Conservation (phyloP, 2,888 invertebrate genomes). For the Sympetrum striolatum region DNA sequence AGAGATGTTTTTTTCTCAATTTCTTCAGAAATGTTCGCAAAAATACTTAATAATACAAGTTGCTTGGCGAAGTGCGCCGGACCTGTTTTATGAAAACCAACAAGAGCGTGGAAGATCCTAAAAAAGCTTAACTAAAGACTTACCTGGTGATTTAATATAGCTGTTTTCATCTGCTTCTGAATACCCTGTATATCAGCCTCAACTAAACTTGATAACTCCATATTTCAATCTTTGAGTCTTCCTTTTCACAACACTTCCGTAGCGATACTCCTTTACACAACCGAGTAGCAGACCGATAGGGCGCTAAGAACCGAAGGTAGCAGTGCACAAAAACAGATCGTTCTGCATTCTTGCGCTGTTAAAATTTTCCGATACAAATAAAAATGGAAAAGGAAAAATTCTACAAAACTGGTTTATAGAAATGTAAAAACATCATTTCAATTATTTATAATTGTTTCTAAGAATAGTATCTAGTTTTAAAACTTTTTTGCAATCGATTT, state of each 20-base stretch:
- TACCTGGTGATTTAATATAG: slow-evolving; percentile 61
- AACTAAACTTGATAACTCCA: slow-evolving; percentile 58
- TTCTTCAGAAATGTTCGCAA: background rate
- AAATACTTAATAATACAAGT: background rate
- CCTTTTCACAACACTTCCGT: slow-evolving; percentile 44
- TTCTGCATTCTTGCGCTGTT: slow-evolving; percentile 41
- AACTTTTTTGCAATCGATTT: slow-evolving; percentile 30
- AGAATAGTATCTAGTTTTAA: background rate
- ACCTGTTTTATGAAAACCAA: slow-evolving; percentile 36
- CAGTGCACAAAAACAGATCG: slow-evolving; percentile 44
- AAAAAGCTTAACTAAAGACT: slow-evolving; percentile 52
- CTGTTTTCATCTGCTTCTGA: slow-evolving; percentile 58
- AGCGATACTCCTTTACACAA: slow-evolving; percentile 14
- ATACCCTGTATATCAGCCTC: slow-evolving; percentile 57
- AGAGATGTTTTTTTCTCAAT: background rate
- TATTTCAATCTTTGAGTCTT: slow-evolving; percentile 40
- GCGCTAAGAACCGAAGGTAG: slow-evolving; percentile 41
- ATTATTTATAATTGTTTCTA: background rate
- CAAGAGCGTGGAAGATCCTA: slow-evolving; percentile 4
- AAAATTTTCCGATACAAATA: background rate
- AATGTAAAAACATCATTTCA: background rate
- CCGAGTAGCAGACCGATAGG: slow-evolving; percentile 22
- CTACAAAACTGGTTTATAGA: background rate
- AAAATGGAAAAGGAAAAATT: background rate
- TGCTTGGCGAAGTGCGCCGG: slow-evolving; percentile 34